Base-by-base conservation (phyloP, 2,888 invertebrate species). In the Epinotia ramella region DNA sequence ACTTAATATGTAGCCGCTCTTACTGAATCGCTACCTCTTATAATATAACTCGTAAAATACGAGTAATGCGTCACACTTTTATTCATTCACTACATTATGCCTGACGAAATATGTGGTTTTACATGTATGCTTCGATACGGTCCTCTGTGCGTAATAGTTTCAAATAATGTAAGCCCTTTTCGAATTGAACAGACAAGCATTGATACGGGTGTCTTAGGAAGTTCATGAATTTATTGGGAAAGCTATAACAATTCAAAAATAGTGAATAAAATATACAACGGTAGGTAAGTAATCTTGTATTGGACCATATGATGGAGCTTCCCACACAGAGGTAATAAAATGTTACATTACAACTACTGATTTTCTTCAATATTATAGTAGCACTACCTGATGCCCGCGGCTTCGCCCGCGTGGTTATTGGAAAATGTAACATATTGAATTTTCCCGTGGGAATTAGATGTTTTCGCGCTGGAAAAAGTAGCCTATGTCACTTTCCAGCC, bases 141-240 rank as follows among this genome's bases (percentile, higher is more conserved):
- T 20, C 0, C 4, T 59, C 59, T 12, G 6, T 20, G n/a, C 16
- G 16, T 16, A 46, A 40, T 1, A 24, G 16, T 68, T 46, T 13
- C 40, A 24, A n/a, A 57, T 20, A 16, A 59, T 44, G 4, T 60
- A 46, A 24, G 60, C 9, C 60, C 46, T 44, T 69, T 69, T 74
- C 9, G 46, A 69, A n/a, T 40, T 44, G 12, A 62, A 16, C 49
- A 62, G 24, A 18, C 56, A 53, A 56, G 49, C 16, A 24, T 28
- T 12, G 70, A 40, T 49, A 53, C 74, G 65, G 74, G 70, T 75
- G 70, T 40, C 20, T 65, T 65, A 56, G 16, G n/a, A 59, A 33
- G 24, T 40, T 53, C 59, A 75, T 75, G 49, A 75, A 75, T 75
- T 59, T 69, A 73, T 64, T 68, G 62, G 3, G 13, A 53, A 59